Evolutionary conservation across 2,797 vertebrate species (phyloP).

Genomic region (Melanogrammus aeglefinus): DNA sequence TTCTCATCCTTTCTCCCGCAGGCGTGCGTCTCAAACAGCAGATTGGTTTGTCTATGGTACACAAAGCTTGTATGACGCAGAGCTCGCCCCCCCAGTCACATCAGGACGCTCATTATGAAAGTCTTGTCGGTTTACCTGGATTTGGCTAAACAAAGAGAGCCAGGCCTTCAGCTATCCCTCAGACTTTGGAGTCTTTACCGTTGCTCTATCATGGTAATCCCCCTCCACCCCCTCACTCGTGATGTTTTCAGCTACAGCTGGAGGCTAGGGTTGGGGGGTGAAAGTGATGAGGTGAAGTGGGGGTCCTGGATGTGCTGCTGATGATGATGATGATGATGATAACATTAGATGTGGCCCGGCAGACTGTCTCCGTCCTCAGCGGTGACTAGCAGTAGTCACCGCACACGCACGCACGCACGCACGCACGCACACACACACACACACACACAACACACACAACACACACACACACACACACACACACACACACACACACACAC

Average conservation of each 20-base stretch:
- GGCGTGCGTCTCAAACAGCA: slow-evolving; percentile 48
- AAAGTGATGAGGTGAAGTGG: slow-evolving; percentile 80
- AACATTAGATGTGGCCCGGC: slow-evolving; percentile 95
- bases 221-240: slow-evolving; percentile 18
- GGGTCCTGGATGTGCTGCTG: slow-evolving; percentile 62
- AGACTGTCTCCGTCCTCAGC: slow-evolving; percentile 89
- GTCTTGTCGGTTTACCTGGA: slow-evolving; percentile 67
- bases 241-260: slow-evolving; percentile 68
- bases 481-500: slow-evolving; percentile 16
- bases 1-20: slow-evolving; percentile 39
- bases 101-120: slow-evolving; percentile 58
- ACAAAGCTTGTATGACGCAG: slow-evolving; percentile 35
- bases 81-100: slow-evolving; percentile 50
- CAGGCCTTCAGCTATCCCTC: slow-evolving; percentile 62
- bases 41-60: slow-evolving; percentile 52
- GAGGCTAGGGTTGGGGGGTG: slow-evolving; percentile 48
- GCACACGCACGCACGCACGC: slow-evolving; percentile 31
- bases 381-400: slow-evolving; percentile 24
- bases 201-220: slow-evolving; percentile 74
- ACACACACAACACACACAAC: not conserved
- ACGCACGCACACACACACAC: slow-evolving; percentile 38
- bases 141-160: slow-evolving; percentile 62
- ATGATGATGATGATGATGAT: slow-evolving; percentile 75
- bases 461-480: slow-evolving; percentile 18
- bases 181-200: slow-evolving; percentile 64